Base-by-base conservation (phyloP, 2,113 vertebrate species). In the Papio anubis region DNA sequence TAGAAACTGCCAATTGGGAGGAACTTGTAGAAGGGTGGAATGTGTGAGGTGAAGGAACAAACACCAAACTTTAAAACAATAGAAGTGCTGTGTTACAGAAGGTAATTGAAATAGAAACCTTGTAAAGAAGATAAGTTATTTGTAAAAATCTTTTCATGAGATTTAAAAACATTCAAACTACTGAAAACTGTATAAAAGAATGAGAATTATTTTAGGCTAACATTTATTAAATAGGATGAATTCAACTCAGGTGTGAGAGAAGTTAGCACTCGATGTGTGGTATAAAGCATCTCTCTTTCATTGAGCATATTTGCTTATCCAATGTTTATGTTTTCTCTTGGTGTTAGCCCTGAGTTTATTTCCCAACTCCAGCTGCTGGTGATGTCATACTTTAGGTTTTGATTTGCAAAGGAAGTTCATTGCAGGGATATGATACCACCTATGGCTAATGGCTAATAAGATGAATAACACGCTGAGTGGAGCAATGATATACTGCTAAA, bases 1-100 rank as follows among this genome's bases (percentile, higher is more conserved):
- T 97, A 97, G 97, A 97, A 98, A 73, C 61, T 93, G 85, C 88
- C 64, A 64, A 17, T 45, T 48, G 93, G 93, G 94, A 97, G 43
- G 68, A 88, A 88, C 57, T 68, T 64, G 76, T 94, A 79, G 72
- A 75, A 96, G 61, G 88, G 50, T 45, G 57, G 45, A 45, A 50
- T 16, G 64, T 88, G 12, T 40, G 38, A 91, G 86, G 75, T 70
- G 75, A 84, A 55, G 45, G 66, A 59, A 73, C 20, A 59, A 27
- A 73, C 57, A 78, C 43, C 61, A 72, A 43, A 92, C 94, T 78
- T 94, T 76, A 45, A 89, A 89, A 83, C 86, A 87, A 91, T 38
- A 70, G 45, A 81, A 57, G 55, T 72, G 48, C 88, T 48, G 21
- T 14, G 16, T 48, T 73, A n/a, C 6, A 11, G 92, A 90, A 93